phyloP scores from a whole-genome alignment of 2,113 vertebrate genomes.

The Bungarus multicinctus region DNA sequence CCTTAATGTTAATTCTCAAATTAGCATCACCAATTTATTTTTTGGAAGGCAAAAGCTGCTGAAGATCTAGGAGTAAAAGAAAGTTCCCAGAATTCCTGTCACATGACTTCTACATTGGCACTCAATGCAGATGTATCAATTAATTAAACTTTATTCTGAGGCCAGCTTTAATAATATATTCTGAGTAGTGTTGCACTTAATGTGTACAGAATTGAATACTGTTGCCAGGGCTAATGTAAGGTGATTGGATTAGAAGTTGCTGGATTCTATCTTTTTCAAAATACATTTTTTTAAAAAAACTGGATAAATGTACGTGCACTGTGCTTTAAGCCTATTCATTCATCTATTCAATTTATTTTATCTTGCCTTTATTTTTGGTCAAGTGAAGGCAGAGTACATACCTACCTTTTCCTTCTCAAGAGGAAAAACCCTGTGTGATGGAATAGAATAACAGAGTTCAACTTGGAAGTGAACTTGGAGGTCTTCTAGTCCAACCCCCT shows the following conservation, averaged over 20 bases:
- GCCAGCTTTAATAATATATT: conserved; percentile 38
- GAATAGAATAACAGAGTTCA: too few relatives aligned
- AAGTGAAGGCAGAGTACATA: not conserved
- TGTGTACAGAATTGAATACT: conserved; percentile 25
- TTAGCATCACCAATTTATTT: not conserved
- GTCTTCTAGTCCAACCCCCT: too few relatives aligned
- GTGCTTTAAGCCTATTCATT: not conserved
- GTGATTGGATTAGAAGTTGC: not conserved
- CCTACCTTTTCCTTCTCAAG: not conserved
- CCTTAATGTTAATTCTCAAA: not conserved
- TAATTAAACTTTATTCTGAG: conserved; percentile 52
- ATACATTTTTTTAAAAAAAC: conserved; percentile 18
- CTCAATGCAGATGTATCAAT: conserved; percentile 22
- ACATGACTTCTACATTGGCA: conserved; percentile 1
- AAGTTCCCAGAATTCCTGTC: conserved; percentile 17
- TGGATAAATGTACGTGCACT: not conserved
- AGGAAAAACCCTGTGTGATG: not conserved
- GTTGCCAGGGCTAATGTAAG: conserved; percentile 33
- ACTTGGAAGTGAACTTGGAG: too few relatives aligned
- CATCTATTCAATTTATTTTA: not conserved
- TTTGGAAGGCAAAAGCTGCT: not conserved
- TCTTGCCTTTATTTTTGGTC: not conserved
- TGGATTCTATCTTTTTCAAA: conserved; percentile 37
- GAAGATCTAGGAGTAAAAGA: conserved; percentile 32
- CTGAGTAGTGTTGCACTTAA: conserved; percentile 37